Percentiles rank a stretch among this genome's conserved stretches.
Evolutionary conservation across 2,113 vertebrate genomes (phyloP).

Genomic region (Verasper variegatus): DNA sequence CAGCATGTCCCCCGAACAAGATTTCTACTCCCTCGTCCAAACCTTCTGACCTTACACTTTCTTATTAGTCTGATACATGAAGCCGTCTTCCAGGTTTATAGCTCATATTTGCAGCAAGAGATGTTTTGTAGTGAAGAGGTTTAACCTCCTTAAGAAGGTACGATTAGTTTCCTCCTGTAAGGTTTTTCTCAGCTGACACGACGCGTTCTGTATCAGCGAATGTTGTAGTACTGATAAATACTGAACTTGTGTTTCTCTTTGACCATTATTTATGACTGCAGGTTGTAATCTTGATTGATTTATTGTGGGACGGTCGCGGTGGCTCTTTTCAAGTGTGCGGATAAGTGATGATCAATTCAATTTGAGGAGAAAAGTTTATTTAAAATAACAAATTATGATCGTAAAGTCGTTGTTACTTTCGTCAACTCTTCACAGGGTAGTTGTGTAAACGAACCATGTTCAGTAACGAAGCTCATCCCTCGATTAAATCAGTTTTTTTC

Average conservation of each 20-base stretch:
- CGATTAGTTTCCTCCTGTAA: slow-evolving; percentile 31
- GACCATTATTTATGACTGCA: slow-evolving; percentile 43
- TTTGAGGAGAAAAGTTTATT: slow-evolving; percentile 21
- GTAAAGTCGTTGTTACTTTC: slow-evolving; percentile 34
- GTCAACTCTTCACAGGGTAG: slow-evolving; percentile 21
- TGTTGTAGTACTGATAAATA: slow-evolving; percentile 47
- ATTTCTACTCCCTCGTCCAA: slow-evolving; percentile 26
- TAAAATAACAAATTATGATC: slow-evolving; percentile 18
- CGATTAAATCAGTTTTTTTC: slow-evolving; percentile 59
- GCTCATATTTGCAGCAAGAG: slow-evolving; percentile 46
- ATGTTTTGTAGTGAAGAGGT: slow-evolving; percentile 55
- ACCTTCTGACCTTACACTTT: slow-evolving; percentile 27
- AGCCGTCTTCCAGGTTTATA: slow-evolving; percentile 72
- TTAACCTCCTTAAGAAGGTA: slow-evolving; percentile 40
- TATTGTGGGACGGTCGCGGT: slow-evolving; percentile 26
- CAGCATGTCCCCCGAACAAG: slow-evolving; percentile 25
- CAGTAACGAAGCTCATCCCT: slow-evolving; percentile 60
- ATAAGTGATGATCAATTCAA: slow-evolving; percentile 14
- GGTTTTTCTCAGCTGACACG: slow-evolving; percentile 41
- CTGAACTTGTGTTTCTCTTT: slow-evolving; percentile 38
- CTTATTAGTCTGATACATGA: slow-evolving; percentile 32
- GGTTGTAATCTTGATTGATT: slow-evolving; percentile 36
- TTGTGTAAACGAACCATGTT: slow-evolving; percentile 42
- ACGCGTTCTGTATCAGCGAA: slow-evolving; percentile 36
- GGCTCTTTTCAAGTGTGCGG: slow-evolving; percentile 10